These are phyloP conservation scores for Oryzias woworae DNA, from an alignment of 2,113 vertebrate genomes.

Conservation along the genomic window DNA sequence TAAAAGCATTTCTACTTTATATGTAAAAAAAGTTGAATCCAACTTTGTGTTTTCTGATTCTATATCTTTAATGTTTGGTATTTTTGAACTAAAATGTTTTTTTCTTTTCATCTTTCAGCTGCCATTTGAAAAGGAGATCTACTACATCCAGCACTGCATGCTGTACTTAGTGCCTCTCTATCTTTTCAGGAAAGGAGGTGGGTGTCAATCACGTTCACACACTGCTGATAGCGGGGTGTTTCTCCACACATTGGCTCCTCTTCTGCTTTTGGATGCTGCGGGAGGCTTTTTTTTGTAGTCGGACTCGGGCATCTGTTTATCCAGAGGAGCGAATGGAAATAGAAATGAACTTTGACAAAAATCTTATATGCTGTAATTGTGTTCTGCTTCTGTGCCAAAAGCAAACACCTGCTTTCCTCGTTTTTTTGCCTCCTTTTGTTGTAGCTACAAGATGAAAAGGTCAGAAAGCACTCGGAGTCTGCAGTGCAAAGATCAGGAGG, in stretches of 20 bases:
- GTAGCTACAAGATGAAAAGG: not conserved
- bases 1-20: no score
- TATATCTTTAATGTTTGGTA: not conserved
- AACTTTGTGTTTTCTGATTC: not conserved
- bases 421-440: not conserved
- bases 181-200: conserved; percentile 96
- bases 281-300: not conserved
- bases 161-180: conserved; percentile 96
- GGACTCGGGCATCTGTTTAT: not conserved
- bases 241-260: not conserved
- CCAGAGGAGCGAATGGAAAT: not conserved
- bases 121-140: conserved; percentile 94
- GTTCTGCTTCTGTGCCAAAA: not conserved
- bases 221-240: not conserved
- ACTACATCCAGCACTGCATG: conserved; percentile 98
- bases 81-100: not conserved
- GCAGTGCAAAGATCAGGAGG: not conserved
- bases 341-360: not conserved
- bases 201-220: conserved; percentile 34
- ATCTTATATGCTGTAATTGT: not conserved
- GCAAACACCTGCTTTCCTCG: not conserved
- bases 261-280: not conserved
- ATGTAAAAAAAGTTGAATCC: no score
- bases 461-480: not conserved
- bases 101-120: conserved; percentile 77